Evolutionary conservation across 1,140 invertebrate species (phyloP).

Genomic region (Brachionus paranguensis): DNA sequence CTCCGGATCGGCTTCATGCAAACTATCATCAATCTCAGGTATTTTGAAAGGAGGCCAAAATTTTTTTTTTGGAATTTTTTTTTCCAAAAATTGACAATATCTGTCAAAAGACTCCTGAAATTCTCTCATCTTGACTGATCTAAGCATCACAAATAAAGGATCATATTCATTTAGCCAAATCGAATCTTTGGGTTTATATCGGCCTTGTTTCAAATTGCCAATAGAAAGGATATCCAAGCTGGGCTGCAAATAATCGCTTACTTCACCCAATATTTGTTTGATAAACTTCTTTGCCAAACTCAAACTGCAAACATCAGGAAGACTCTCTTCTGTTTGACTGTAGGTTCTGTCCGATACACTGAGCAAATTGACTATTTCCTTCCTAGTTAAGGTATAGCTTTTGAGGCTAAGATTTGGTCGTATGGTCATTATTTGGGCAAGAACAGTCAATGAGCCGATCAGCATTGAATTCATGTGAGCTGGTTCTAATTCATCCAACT

Average conservation of each 20-base stretch:
- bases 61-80: slow-evolving; percentile 57
- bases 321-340: slow-evolving; percentile 83
- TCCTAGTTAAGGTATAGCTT: slow-evolving; percentile 58
- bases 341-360: slow-evolving; percentile 90
- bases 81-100: slow-evolving; percentile 44
- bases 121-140: slow-evolving; percentile 82
- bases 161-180: slow-evolving; percentile 89
- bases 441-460: slow-evolving; percentile 72
- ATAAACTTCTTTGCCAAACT: slow-evolving; percentile 77
- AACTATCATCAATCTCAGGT: slow-evolving; percentile 61
- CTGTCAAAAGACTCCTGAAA: slow-evolving; percentile 88
- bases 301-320: slow-evolving; percentile 87
- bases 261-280: slow-evolving; percentile 72
- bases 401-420: slow-evolving; percentile 13
- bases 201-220: slow-evolving; percentile 14
- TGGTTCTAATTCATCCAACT: slow-evolving; percentile 59
- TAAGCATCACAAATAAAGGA: slow-evolving; percentile 79
- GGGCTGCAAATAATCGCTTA: slow-evolving; percentile 45
- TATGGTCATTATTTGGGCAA: neutral
- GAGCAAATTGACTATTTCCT: slow-evolving; percentile 85
- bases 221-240: neutral
- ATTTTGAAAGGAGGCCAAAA: slow-evolving; percentile 77
- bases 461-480: slow-evolving; percentile 71
- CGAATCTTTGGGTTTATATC: slow-evolving; percentile 52
- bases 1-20: neutral